A percentile compares a stretch with the other conserved stretches of the same genome.
phyloP scores from a whole-genome alignment of 2,888 invertebrate species.

The Parelbella ahira region DNA sequence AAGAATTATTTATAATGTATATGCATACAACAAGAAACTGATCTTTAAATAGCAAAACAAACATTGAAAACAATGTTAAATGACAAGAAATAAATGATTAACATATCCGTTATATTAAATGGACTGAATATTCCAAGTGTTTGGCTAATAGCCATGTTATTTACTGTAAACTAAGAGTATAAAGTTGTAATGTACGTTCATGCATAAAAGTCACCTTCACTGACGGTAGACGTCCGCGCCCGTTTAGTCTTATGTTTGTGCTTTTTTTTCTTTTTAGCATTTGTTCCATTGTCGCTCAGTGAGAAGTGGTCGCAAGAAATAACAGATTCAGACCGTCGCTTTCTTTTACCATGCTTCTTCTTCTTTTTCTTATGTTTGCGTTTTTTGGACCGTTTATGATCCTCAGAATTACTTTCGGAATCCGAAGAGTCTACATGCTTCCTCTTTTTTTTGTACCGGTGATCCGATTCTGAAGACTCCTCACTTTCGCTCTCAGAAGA shows the following conservation, averaged over 20 bases:
- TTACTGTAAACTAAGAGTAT: no score
- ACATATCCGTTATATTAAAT: no score
- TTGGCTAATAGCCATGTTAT: slow-evolving; percentile 30
- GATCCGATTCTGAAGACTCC: slow-evolving; percentile 59
- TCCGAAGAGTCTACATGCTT: slow-evolving; percentile 67
- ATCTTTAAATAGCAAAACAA: background rate
- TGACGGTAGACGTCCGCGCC: slow-evolving; percentile 49
- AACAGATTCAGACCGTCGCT: slow-evolving; percentile 56
- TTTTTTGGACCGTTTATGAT: slow-evolving; percentile 64
- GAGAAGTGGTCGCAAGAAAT: slow-evolving; percentile 52
- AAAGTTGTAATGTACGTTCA: slow-evolving; percentile 2
- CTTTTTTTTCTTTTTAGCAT: slow-evolving; percentile 65
- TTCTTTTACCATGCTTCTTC: slow-evolving; percentile 73
- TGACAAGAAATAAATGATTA: no score
- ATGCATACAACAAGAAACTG: no score
- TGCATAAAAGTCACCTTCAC: slow-evolving; percentile 49
- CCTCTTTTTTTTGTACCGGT: slow-evolving; percentile 69
- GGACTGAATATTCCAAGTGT: no score
- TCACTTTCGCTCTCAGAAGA: slow-evolving; percentile 69
- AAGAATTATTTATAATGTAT: no score
- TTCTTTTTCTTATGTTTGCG: slow-evolving; percentile 78
- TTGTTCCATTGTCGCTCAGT: slow-evolving; percentile 63
- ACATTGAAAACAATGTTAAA: no score
- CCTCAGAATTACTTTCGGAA: slow-evolving; percentile 66
- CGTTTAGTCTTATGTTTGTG: slow-evolving; percentile 68